Evolutionary conservation across 2,888 invertebrate genomes (phyloP).

Genomic region (Epinotia bilunana): DNA sequence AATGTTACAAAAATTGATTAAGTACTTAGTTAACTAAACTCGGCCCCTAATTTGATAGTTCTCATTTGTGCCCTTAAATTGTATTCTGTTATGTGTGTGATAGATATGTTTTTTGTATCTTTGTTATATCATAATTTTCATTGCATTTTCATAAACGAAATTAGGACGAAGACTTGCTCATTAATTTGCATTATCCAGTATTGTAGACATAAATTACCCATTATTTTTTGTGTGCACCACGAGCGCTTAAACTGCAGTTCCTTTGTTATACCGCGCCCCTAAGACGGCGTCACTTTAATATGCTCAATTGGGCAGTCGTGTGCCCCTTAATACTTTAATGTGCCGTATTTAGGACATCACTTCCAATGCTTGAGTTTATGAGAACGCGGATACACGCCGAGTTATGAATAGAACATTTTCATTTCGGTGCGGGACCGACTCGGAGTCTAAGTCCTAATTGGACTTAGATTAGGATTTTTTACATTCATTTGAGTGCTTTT

Average conservation of each 20-base stretch:
- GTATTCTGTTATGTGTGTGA: too few relatives aligned
- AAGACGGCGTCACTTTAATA: slow-evolving; percentile 65
- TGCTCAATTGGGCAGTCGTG: slow-evolving; percentile 76
- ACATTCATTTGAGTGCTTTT: too few relatives aligned
- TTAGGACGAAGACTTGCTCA: too few relatives aligned
- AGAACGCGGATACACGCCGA: slow-evolving; percentile 48
- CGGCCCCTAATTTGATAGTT: too few relatives aligned
- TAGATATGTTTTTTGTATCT: too few relatives aligned
- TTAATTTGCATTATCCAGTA: too few relatives aligned
- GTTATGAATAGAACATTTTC: slow-evolving; percentile 18
- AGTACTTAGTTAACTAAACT: too few relatives aligned
- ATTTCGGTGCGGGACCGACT: slow-evolving; percentile 1
- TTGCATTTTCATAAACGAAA: too few relatives aligned
- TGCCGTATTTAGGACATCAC: slow-evolving; percentile 67
- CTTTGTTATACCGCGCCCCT: slow-evolving; percentile 48
- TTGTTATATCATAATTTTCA: too few relatives aligned
- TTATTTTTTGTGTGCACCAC: background rate
- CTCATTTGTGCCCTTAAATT: too few relatives aligned
- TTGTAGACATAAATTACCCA: too few relatives aligned
- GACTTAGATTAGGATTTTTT: background rate
- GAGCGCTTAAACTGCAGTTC: slow-evolving; percentile 40
- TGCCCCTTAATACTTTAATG: slow-evolving; percentile 73
- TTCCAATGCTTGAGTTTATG: slow-evolving; percentile 52
- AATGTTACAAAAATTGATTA: too few relatives aligned
- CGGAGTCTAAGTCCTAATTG: background rate